Evolutionary conservation across 2,113 vertebrate genomes (phyloP).

Genomic region (Bubalus kerabau): DNA sequence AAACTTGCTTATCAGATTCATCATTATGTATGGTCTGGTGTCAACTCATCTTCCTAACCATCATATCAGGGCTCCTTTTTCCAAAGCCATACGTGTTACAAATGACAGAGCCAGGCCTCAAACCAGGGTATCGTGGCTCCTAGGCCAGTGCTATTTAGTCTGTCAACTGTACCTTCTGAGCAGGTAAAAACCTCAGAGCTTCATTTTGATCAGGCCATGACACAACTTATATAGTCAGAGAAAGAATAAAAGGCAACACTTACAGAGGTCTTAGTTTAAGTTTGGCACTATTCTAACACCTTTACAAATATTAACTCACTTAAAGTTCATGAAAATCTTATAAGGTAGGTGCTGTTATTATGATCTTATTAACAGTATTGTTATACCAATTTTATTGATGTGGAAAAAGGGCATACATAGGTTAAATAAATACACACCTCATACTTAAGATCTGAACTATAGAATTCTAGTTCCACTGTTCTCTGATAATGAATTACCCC

Average conservation of each 20-base stretch:
- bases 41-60: neutral
- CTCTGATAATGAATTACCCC: neutral
- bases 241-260: neutral
- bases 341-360: neutral
- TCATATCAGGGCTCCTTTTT: neutral
- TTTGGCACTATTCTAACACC: neutral
- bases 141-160: neutral
- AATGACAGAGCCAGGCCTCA: neutral
- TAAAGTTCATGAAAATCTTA: neutral
- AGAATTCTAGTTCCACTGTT: neutral
- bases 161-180: neutral
- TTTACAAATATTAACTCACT: neutral
- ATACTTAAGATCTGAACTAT: neutral
- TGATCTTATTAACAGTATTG: neutral
- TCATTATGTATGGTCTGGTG: neutral
- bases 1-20: neutral
- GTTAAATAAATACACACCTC: neutral
- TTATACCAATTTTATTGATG: neutral
- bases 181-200: neutral
- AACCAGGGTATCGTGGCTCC: neutral
- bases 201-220: neutral
- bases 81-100: neutral
- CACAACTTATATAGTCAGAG: neutral
- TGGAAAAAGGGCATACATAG: neutral
- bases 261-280: neutral